These are phyloP conservation scores for Folsomia manolachei DNA, from an alignment of 2,888 invertebrate species.

Conservation along the genomic window DNA sequence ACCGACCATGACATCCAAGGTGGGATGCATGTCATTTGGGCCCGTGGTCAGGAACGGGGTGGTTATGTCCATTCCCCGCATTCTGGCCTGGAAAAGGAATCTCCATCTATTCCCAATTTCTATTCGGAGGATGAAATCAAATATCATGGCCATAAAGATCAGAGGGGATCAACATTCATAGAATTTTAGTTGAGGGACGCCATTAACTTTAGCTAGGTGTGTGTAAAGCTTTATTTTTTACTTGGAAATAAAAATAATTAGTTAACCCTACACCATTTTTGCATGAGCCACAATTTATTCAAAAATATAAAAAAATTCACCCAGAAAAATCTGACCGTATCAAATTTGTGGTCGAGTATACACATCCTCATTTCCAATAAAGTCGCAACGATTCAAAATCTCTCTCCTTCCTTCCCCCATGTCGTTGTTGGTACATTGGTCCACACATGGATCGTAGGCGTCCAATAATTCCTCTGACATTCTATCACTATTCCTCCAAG, in stretches of 20 bases:
- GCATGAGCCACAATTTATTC: no score
- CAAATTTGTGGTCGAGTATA: no score
- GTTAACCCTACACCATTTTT: no score
- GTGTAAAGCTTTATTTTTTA: no score
- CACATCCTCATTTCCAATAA: no score
- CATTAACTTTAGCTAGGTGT: no score
- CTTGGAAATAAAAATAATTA: no score
- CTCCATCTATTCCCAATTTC: conserved; percentile 69
- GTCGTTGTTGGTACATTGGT: no score
- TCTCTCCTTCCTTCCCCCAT: no score
- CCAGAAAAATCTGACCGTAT: no score
- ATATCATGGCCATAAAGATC: conserved; percentile 82
- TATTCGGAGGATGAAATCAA: conserved; percentile 86
- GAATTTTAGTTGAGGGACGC: conserved; percentile 64
- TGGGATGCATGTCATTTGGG: conserved; percentile 92
- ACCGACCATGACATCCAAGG: conserved; percentile 82
- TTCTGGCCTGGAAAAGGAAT: conserved; percentile 66
- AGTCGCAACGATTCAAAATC: no score
- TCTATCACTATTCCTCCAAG: background rate
- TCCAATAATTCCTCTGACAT: background rate
- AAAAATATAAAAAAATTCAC: no score
- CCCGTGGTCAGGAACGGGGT: conserved; percentile 79
- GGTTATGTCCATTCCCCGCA: conserved; percentile 69
- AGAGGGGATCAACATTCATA: conserved; percentile 73
- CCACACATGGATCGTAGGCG: background rate